These are phyloP conservation scores for Ganaspis sp. DNA, from an alignment of 1,140 invertebrate species.

Conservation along the genomic window DNA sequence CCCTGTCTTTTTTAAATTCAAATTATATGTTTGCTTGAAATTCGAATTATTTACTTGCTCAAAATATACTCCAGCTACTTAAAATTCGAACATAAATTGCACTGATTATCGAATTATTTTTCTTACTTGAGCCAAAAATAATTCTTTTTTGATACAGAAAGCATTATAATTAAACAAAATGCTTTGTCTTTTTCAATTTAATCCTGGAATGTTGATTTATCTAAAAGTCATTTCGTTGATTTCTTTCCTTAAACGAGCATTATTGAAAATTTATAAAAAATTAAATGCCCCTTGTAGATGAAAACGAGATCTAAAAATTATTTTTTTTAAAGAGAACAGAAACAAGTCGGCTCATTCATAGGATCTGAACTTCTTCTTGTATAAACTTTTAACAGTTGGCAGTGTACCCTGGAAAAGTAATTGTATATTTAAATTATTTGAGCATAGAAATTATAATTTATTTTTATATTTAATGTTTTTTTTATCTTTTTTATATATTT, in stretches of 20 bases:
- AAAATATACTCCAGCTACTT: no score
- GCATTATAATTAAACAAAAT: neutral
- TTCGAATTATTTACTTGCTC: no score
- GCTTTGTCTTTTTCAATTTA: neutral
- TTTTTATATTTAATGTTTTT: constrained; percentile 1
- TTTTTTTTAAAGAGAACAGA: constrained; percentile 46
- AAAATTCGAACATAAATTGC: no score
- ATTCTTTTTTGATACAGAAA: neutral
- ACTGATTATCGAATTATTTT: neutral
- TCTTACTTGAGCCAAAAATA: neutral
- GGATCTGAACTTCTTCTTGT: constrained; percentile 70
- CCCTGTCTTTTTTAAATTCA: no score
- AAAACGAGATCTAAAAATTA: neutral
- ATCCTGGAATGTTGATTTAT: neutral
- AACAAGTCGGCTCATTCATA: constrained; percentile 48
- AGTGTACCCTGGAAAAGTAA: constrained; percentile 74
- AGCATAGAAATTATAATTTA: neutral
- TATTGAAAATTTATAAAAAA: no score
- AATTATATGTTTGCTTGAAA: neutral
- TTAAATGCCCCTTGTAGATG: neutral
- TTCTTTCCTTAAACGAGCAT: neutral
- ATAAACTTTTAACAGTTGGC: constrained; percentile 78
- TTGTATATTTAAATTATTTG: neutral
- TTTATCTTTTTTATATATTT: no score
- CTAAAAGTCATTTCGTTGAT: neutral